Base-by-base conservation (phyloP, 30 jellyfish, hydroid and myxozoan genomes). In the Hydractinia echinata region DNA sequence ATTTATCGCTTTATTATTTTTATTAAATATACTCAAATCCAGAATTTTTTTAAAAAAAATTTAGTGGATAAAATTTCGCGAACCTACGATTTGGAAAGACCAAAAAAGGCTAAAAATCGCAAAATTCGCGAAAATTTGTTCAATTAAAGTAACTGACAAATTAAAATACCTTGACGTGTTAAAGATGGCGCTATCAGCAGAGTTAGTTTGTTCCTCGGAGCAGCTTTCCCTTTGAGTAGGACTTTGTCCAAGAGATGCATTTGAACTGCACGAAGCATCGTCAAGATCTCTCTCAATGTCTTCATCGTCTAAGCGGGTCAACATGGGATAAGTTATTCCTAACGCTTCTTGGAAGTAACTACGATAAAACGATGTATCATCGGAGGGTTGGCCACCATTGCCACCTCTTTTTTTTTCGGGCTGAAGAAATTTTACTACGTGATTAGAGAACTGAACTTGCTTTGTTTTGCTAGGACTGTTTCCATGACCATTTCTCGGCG, bases 391-490 rank as follows among this genome's bases (percentile, higher is more conserved):
- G 44, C 44, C 44, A 30, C 1, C 44, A 30, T 30, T 30, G 44
- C 44, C 44, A 30, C 44, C 44, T 30, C 44, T 30, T 30, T 30
- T 30, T 1, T 30, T 30, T 30, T 30, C 44, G 44, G 44, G 44
- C 44, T 30, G 44, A 1, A 30, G 44, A 30, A 30, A 30, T 30
- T 51, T 51, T 8, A 13, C 18, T 13, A 64, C 39, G 39, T 64
- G 74, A 64, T 64, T 51, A 51, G 74, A 64, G 18, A 64, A 64
- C 39, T 64, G 19, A 44, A 64, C 74, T 64, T 64, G 74, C 16
- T 64, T 64, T 64, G 16, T 51, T 64, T 64, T 7, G 18, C 51
- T 64, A 51, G 44, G 44, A 30, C 44, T 30, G 44, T 30, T 30
- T 0, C 44, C 44, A 30, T 30, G 44, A 30, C 44, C 44, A 30